Conservation (phyloP, 2,113 vertebrate species). For the Festucalex cinctus region DNA sequence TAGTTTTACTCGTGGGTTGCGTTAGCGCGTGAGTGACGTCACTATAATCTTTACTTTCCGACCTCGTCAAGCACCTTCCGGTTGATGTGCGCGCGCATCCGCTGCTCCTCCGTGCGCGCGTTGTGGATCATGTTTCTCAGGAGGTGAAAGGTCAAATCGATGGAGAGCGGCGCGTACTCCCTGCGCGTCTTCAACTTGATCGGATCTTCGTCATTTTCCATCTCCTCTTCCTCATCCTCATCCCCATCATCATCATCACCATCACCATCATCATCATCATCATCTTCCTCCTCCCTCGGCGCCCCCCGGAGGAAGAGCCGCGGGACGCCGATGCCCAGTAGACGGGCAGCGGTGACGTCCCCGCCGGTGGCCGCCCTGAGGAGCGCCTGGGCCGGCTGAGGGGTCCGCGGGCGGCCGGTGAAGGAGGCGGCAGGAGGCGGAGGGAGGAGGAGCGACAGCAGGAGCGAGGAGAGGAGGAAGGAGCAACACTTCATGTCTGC, state of each 20-base stretch:
- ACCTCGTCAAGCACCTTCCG: conserved; percentile 84
- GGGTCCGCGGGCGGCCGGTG: conserved; percentile 55
- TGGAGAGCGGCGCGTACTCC: conserved; percentile 84
- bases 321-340: conserved; percentile 59
- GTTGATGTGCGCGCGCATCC: conserved; percentile 83
- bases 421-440: conserved; percentile 51
- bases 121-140: conserved; percentile 88
- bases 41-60: conserved; percentile 77
- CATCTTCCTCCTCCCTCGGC: conserved; percentile 21
- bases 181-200: conserved; percentile 68
- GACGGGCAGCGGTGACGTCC: conserved; percentile 48
- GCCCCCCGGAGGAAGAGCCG: conserved; percentile 53
- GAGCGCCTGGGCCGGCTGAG: conserved; percentile 55
- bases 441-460: conserved; percentile 61
- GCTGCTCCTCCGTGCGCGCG: conserved; percentile 81
- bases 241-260: conserved; percentile 17
- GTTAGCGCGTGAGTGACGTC: neutral
- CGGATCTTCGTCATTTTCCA: conserved; percentile 17
- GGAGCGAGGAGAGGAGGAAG: conserved; percentile 68
- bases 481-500: conserved; percentile 70
- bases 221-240: conserved; percentile 26
- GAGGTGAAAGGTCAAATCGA: conserved; percentile 93
- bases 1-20: neutral
- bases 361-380: conserved; percentile 54
- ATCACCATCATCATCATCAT: conserved; percentile 11